Evolutionary conservation across 2,888 invertebrate genomes (phyloP), one percentile per base, ranked within the genome.

Genomic region (Formica aserva): DNA sequence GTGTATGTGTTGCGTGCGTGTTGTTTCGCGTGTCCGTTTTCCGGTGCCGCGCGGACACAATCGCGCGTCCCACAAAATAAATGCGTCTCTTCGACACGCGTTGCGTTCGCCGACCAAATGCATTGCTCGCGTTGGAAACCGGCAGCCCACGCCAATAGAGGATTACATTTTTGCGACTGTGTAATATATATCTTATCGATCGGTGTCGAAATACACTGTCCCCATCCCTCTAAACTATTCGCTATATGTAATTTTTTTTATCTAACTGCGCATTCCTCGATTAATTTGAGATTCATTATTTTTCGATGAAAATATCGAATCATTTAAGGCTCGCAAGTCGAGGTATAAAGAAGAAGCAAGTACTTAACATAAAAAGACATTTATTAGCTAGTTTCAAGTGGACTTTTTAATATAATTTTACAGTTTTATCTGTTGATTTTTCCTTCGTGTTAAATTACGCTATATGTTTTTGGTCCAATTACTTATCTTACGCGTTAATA

Each of bases 51-150:
- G 65, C 57, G 45, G 57, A 32, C 84, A 45, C 66, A 63, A 78
- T 78, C 57, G 66, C 83, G 35, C 65, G 71, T 86, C 71, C 72
- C 83, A 45, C 83, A 78, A 85, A 87, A 89, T 84, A 87, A 87
- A 87, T 71, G 85, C 85, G 85, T 77, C 86, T 78, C 78, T 86
- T 82, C 88, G 82, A 85, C 84, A 75, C 84, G 84, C 85, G 80
- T 85, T 76, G 52, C 55, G 9, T 29, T 65, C 41, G 67, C 71
- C 78, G 81, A 78, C 84, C 89, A 83, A 86, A 86, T 86, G 84
- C 86, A 86, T 85, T 89, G 84, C 82, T 87, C 89, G 66, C 62
- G 15, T 26, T 18, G 60, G 77, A 55, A 67, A 71, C 55, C 11
- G 55, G 29, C 71, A 35, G 72, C 22, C 35, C 35, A 48, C 35